Conservation (phyloP, 2,113 vertebrate genomes). For the Xyliphius kryptos region DNA sequence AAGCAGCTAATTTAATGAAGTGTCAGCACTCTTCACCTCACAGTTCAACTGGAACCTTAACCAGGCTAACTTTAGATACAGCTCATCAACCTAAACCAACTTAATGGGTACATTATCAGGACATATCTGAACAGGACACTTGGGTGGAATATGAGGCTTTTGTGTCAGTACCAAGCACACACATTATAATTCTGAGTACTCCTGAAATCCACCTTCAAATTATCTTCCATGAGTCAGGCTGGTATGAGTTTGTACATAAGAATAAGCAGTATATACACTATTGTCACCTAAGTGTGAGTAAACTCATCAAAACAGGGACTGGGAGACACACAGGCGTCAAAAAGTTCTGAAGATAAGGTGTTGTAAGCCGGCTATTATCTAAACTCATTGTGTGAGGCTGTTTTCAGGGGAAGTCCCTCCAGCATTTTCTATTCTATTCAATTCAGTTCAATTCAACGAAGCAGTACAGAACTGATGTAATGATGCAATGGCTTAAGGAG, state of each 20-base stretch:
- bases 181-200: not conserved
- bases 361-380: constrained; percentile 41
- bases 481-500: too few species aligned
- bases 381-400: constrained; percentile 27
- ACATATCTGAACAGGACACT: not conserved
- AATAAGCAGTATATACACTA: constrained; percentile 16
- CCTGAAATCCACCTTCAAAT: constrained; percentile 23
- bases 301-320: constrained; percentile 43
- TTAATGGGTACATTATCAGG: not conserved
- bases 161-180: not conserved
- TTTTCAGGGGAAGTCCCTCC: constrained; percentile 34
- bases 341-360: constrained; percentile 36
- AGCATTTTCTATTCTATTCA: not conserved
- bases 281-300: constrained; percentile 41
- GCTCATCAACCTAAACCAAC: not conserved
- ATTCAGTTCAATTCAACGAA: not conserved
- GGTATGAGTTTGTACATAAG: constrained; percentile 12
- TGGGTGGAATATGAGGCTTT: not conserved
- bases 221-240: constrained; percentile 8
- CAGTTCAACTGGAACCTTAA: constrained; percentile 14
- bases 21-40: constrained; percentile 22
- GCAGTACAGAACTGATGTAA: not conserved
- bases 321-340: constrained; percentile 44
- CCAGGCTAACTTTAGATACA: not conserved
- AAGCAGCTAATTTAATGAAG: constrained; percentile 16